Evolutionary conservation across 2,113 vertebrate genomes (phyloP), one percentile per base, ranked within the genome.

Genomic region (Syngnathus scovelli): DNA sequence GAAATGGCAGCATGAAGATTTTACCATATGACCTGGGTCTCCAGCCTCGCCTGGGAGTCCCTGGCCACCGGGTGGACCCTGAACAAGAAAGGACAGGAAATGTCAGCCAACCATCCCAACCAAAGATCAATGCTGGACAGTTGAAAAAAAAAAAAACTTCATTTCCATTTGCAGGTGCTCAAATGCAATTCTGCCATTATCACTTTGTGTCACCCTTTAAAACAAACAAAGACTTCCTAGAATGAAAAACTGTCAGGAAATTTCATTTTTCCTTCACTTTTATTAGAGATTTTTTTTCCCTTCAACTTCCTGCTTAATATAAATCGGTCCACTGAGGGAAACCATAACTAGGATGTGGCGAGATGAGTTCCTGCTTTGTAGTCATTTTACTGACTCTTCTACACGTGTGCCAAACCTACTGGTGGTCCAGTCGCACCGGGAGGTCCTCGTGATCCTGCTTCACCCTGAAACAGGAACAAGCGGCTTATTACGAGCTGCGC

Each of bases 11-110:
- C 6, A 3, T 58, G 27, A 48, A 48, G 56, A 0, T 0, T 23
- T 58, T 90, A 98, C 97, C 96, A 97, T 94, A 51, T 79, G 69
- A 79, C 97, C 97, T 65, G 93, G 87, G 8, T 98, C 96, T 23
- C 96, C 96, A 69, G 81, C 78, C 61, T 98, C 95, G 80, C 97
- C 97, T 71, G 94, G 93, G 58, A 93, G 85, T 61, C 97, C 97
- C 68, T 93, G 71, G 13, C 90, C 93, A 51, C 97, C 97, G 69
- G 72, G 46, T 39, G 93, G 91, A 52, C 96, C 96, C 96, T 98
- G 79, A 52, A 36, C 0, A 61, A 44, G 38, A 64, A 61, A 6
- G 2, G 38, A 61, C 52, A 27, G 18, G 6, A 58, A 52, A 5
- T 33, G 49, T 49, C 5, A 16, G 2, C 33, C 18, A 11, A 37